Percentiles rank a stretch among this genome's conserved stretches.
These are phyloP conservation scores for Nesidiocoris tenuis DNA, from an alignment of 2,888 invertebrate genomes.

Conservation along the genomic window DNA sequence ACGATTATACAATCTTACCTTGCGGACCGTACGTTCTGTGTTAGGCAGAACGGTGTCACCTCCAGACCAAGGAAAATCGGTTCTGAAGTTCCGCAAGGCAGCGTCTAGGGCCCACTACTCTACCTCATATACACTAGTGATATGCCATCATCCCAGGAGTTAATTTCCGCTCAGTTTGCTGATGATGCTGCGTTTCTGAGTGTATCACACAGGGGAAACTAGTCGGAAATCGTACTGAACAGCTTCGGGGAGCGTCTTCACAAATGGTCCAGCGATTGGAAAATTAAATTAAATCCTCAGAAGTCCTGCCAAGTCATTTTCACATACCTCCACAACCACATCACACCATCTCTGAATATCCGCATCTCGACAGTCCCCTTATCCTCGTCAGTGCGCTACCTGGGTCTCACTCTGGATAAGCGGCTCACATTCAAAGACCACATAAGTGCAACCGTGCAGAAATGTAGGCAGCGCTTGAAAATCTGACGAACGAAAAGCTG, in stretches of 20 bases:
- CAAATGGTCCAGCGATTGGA: background rate
- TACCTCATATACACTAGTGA: background rate
- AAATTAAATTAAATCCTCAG: constrained; percentile 17
- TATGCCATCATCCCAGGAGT: background rate
- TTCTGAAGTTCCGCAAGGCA: background rate
- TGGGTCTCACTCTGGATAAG: constrained; percentile 18
- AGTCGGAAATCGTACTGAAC: background rate
- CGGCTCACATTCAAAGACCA: constrained; percentile 1
- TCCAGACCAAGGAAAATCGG: background rate
- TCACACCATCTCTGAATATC: background rate
- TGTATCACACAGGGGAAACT: background rate
- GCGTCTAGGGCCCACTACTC: background rate
- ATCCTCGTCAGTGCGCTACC: background rate
- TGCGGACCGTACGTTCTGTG: background rate
- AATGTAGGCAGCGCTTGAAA: background rate
- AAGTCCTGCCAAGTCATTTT: constrained; percentile 11
- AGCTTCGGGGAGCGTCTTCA: background rate
- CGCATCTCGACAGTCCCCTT: background rate
- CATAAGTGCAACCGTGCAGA: background rate
- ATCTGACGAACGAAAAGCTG: background rate
- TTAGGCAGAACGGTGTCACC: background rate
- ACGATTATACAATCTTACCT: background rate
- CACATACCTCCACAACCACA: constrained; percentile 8
- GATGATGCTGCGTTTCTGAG: constrained; percentile 4
- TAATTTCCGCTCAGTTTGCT: background rate